Evolutionary conservation across 2,113 vertebrate species (phyloP), one percentile per base, ranked within the genome.

Genomic region (Amphilophus citrinellus): DNA sequence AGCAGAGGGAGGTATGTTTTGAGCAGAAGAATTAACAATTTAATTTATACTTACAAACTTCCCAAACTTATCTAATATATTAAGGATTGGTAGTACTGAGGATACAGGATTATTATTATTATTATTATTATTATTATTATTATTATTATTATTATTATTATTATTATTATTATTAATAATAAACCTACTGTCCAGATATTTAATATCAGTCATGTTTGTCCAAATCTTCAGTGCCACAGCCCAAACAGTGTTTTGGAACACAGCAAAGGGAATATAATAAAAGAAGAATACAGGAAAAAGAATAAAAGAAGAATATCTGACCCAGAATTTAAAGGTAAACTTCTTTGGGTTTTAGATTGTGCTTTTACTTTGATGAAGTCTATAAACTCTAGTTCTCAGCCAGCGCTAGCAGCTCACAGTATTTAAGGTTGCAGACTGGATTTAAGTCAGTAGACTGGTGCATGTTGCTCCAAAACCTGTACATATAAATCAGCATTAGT

Each of bases 381-480:
- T 24, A 24, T 44, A 42, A 44, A 44, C n/a, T 66, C 15, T 24
- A 44, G 62, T 37, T 44, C 37, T 42, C 35, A 9, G 50, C 50
- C 47, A 50, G 35, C 20, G 0, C 39, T 42, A 42, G n/a, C 15
- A 17, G 63, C n/a, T 44, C 39, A 47, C 39, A 27, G 63, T 10
- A 68, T 22, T 68, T 68, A 44, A 17, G 39, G 39, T 66, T 66
- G n/a, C 13, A 47, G 39, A 47, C 3, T 47, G n/a, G 39, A 47
- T 66, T 66, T 24, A 15, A 66, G 13, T 50, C 44, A 71, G 15
- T 24, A 71, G 5, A 30, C 2, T 18, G 47, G 15, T 20, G 42
- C 66, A 71, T 11, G 42, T 71, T 71, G 65, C 65, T 71, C 65
- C 47, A 71, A 53, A 71, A 53, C 66, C 24, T 30, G 66, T 20